Evolutionary conservation across 2,113 vertebrate species (phyloP).

Genomic region (Fregata magnificens): DNA sequence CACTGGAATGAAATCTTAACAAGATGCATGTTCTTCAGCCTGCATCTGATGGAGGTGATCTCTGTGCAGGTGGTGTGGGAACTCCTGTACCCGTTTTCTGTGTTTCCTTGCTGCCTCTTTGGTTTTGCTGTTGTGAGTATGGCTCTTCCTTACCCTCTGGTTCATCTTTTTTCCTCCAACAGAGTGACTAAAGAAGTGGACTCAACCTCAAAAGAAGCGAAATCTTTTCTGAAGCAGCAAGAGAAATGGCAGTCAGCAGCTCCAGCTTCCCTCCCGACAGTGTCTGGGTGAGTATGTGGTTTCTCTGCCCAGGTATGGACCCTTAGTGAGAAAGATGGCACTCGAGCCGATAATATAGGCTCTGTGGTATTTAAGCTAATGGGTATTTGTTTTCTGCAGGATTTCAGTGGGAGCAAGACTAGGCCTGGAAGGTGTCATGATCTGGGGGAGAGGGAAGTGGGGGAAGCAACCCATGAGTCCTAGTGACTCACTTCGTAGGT

Average conservation of each 20-base stretch:
- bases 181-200: conserved; percentile 95
- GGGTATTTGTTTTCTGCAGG: not conserved
- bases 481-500: not conserved
- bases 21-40: not conserved
- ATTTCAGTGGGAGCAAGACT: not conserved
- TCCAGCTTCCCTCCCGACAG: conserved; percentile 26
- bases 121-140: not conserved
- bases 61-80: not conserved
- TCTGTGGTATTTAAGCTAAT: not conserved
- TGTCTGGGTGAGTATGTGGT: conserved; percentile 74
- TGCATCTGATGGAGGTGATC: not conserved
- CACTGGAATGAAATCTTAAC: not conserved
- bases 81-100: not conserved
- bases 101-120: not conserved
- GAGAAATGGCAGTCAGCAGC: conserved; percentile 54
- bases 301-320: not conserved
- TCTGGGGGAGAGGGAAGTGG: not conserved
- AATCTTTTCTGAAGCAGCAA: conserved; percentile 83
- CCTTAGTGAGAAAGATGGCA: not conserved
- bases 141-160: not conserved
- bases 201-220: conserved; percentile 87
- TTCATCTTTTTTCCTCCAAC: not conserved
- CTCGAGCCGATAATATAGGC: not conserved
- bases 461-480: not conserved
- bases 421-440: not conserved